A percentile compares a stretch with the other conserved stretches of the same genome.
Evolutionary conservation across 2,888 invertebrate genomes (phyloP).

Genomic region (Patella caerulea): DNA sequence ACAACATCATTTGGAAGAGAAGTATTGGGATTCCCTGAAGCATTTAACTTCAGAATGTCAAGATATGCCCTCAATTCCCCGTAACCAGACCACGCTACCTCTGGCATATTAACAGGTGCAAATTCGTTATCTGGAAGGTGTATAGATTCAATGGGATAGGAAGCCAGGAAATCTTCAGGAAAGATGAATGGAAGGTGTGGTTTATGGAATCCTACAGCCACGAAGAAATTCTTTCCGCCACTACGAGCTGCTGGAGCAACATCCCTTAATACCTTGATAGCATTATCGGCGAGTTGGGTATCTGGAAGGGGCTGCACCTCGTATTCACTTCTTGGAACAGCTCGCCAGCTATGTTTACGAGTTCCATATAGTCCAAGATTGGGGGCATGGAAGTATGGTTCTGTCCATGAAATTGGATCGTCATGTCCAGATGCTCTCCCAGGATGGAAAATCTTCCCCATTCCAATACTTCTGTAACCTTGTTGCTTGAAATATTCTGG

Average conservation of each 20-base stretch:
- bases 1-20: constrained; percentile 46
- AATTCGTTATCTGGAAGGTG: constrained; percentile 46
- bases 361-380: constrained; percentile 20
- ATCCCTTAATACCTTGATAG: constrained; percentile 76
- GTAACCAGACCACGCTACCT: constrained; percentile 48
- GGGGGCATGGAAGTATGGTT: constrained; percentile 40
- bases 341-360: constrained; percentile 40
- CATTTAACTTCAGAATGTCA: constrained; percentile 41
- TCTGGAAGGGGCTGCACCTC: constrained; percentile 82
- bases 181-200: constrained; percentile 92
- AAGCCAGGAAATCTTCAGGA: constrained; percentile 82
- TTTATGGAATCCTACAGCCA: constrained; percentile 89
- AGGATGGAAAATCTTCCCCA: constrained; percentile 47
- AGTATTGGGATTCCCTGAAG: constrained; percentile 45
- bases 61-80: constrained; percentile 43
- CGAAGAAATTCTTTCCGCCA: constrained; percentile 78
- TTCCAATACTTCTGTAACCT: constrained; percentile 39
- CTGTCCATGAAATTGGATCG: constrained; percentile 52
- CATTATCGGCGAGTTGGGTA: constrained; percentile 80
- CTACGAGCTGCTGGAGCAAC: constrained; percentile 48
- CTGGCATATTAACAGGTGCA: constrained; percentile 48
- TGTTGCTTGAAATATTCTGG: constrained; percentile 45
- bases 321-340: constrained; percentile 36
- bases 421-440: constrained; percentile 33
- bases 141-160: constrained; percentile 52